Evolutionary conservation across 2,113 vertebrate species (phyloP).

Genomic region (Solenodon paradoxus): DNA sequence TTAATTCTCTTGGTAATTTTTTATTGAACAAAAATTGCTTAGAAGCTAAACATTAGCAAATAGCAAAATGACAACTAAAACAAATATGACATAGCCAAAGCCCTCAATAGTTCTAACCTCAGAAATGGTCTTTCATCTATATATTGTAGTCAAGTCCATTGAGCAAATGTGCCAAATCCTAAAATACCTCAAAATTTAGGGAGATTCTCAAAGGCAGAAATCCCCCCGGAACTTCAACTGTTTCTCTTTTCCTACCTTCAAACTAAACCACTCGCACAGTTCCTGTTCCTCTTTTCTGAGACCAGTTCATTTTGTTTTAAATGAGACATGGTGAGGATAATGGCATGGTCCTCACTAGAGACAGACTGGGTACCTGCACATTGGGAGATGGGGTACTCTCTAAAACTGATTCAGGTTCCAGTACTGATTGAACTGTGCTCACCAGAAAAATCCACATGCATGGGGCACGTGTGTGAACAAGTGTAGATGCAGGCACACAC

Average conservation of each 20-base stretch:
- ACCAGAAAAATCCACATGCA: background rate
- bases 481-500: rapidly evolving
- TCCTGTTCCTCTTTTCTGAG: background rate
- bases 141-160: background rate
- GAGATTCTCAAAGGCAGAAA: background rate
- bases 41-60: background rate
- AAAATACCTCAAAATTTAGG: background rate
- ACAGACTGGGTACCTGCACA: background rate
- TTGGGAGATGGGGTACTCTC: background rate
- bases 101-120: background rate
- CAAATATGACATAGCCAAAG: background rate
- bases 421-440: background rate
- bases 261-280: background rate
- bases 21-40: slow-evolving; percentile 58
- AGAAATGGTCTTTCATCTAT: background rate
- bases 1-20: slow-evolving; percentile 64
- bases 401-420: background rate
- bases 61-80: background rate
- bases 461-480: background rate
- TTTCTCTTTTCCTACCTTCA: background rate
- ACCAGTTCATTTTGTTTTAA: background rate
- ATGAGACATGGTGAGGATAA: background rate
- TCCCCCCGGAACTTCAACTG: background rate
- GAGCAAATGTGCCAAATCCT: background rate
- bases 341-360: background rate